phyloP scores from a whole-genome alignment of 1,140 invertebrate species.

The Ptiloglossa arizonensis region DNA sequence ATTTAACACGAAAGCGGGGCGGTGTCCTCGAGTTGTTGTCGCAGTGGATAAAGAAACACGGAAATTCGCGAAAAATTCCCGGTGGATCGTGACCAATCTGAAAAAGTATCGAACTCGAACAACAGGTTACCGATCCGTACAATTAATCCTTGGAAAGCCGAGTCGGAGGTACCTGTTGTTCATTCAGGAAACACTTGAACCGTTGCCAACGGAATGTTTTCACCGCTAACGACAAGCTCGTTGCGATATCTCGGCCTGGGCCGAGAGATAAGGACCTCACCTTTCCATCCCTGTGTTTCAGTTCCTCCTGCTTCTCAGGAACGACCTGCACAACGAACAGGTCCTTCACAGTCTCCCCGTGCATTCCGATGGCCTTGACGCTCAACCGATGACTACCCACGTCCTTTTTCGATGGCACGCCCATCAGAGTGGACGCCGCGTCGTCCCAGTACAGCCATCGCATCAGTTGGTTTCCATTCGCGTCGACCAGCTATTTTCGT shows the following conservation, averaged over 20 bases:
- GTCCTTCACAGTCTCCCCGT: conserved; percentile 78
- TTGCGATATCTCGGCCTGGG: background rate
- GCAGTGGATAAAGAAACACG: no score
- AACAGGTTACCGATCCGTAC: conserved; percentile 22
- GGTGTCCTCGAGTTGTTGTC: no score
- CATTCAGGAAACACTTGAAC: conserved; percentile 51
- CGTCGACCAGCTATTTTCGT: conserved; percentile 58
- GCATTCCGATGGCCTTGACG: conserved; percentile 79
- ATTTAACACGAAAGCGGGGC: no score
- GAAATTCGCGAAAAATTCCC: background rate
- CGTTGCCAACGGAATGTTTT: conserved; percentile 50
- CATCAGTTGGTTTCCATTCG: conserved; percentile 56
- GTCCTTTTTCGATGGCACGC: conserved; percentile 83
- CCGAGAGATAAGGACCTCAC: conserved; percentile 55
- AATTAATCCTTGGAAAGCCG: conserved; percentile 1
- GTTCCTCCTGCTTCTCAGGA: conserved; percentile 71
- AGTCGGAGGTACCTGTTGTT: conserved; percentile 56
- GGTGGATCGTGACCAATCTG: background rate
- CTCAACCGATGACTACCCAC: conserved; percentile 82
- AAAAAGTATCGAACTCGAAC: background rate
- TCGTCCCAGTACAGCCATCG: conserved; percentile 78
- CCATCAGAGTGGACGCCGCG: conserved; percentile 79
- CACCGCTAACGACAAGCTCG: conserved; percentile 47
- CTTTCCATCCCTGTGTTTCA: conserved; percentile 73
- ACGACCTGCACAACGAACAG: conserved; percentile 84